phyloP scores from a whole-genome alignment of 2,113 vertebrate species.

The Hepsetus odoe region DNA sequence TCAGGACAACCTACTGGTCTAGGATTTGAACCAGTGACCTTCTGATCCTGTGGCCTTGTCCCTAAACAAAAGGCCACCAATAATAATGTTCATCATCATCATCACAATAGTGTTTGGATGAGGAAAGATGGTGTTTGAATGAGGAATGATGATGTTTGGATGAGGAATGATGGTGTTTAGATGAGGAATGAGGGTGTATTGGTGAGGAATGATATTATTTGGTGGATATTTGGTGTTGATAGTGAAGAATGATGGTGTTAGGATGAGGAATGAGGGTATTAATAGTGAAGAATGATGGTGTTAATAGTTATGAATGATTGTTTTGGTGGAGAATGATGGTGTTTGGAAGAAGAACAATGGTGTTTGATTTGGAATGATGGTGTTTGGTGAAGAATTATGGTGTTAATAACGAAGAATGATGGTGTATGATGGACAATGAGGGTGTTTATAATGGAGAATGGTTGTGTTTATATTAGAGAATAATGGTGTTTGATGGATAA shows the following conservation, averaged over 20 bases:
- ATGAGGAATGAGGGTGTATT: too few relatives aligned
- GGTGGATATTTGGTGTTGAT: too few relatives aligned
- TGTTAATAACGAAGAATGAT: not conserved
- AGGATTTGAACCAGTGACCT: too few relatives aligned
- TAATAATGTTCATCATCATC: too few relatives aligned
- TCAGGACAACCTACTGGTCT: too few relatives aligned
- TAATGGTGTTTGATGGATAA: not conserved
- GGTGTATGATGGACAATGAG: not conserved
- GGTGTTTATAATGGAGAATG: not conserved
- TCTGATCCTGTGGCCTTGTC: too few relatives aligned
- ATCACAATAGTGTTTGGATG: too few relatives aligned
- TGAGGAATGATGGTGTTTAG: not conserved
- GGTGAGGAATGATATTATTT: too few relatives aligned
- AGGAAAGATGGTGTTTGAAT: too few relatives aligned
- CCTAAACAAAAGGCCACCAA: too few relatives aligned
- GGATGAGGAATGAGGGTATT: too few relatives aligned
- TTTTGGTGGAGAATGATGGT: not conserved
- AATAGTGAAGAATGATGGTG: not conserved
- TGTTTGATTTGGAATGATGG: not conserved
- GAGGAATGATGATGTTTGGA: not conserved
- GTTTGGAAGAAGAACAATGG: not conserved
- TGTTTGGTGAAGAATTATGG: not conserved
- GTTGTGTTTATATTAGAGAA: not conserved
- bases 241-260: too few relatives aligned
- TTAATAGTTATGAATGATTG: not conserved